Conservation (phyloP, 2,113 vertebrate species). For the Alaudala cheleensis region DNA sequence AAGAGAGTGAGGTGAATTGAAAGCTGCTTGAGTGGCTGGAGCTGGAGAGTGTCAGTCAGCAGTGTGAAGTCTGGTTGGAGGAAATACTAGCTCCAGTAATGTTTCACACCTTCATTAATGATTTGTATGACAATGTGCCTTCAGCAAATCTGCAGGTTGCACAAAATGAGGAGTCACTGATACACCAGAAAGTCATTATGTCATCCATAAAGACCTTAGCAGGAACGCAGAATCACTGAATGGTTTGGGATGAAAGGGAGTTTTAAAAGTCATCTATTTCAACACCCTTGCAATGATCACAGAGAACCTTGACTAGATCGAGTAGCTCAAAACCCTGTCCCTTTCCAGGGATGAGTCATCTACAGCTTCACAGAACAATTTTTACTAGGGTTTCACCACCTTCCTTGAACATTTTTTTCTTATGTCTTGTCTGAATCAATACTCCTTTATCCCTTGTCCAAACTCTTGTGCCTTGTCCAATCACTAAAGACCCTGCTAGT, state of each 20-base stretch:
- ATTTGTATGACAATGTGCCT: background rate
- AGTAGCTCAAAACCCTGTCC: background rate
- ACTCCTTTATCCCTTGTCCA: background rate
- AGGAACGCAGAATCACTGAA: background rate
- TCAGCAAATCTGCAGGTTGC: background rate
- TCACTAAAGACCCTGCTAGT: background rate
- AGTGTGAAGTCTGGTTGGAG: background rate
- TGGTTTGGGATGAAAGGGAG: too few species aligned
- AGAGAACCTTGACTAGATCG: background rate
- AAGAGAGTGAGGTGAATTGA: background rate
- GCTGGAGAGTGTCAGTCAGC: rapidly evolving
- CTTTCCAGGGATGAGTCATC: rapidly evolving
- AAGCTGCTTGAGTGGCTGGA: background rate
- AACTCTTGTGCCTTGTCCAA: background rate
- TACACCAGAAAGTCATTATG: background rate
- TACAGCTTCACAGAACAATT: background rate
- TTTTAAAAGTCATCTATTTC: background rate
- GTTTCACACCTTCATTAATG: background rate
- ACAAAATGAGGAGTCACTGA: background rate
- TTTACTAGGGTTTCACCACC: background rate
- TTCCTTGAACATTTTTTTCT: background rate
- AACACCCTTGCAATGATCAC: background rate
- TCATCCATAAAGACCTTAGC: background rate
- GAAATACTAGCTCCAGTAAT: background rate
- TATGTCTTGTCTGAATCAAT: background rate